Conservation (phyloP, 2,888 invertebrate genomes). For the Agrotis clavis region DNA sequence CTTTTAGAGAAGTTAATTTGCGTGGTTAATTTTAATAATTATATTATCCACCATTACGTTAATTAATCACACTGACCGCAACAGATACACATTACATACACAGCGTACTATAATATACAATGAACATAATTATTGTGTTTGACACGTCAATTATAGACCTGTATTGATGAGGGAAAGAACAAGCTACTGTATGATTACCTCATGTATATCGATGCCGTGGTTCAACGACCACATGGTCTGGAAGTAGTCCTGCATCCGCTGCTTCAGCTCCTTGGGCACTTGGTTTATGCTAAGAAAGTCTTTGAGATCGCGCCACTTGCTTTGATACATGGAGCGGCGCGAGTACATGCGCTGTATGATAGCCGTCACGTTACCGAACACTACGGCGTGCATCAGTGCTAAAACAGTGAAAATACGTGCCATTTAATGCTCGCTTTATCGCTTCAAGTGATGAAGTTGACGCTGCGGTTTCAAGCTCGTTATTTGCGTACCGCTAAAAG, state of each 20-base stretch:
- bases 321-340: slow-evolving; percentile 97
- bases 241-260: slow-evolving; percentile 99
- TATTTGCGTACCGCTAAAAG: slow-evolving; percentile 35
- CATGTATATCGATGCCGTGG: slow-evolving; percentile 98
- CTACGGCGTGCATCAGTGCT: slow-evolving; percentile 99
- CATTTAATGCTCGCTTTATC: slow-evolving; percentile 19
- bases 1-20: slow-evolving; percentile 1
- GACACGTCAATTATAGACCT: neutral
- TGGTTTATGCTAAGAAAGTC: slow-evolving; percentile 98
- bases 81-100: neutral
- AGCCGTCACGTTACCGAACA: slow-evolving; percentile 99
- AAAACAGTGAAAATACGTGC: slow-evolving; percentile 64
- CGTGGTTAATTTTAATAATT: neutral
- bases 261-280: slow-evolving; percentile 98
- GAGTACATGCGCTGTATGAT: slow-evolving; percentile 99
- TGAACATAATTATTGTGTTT: neutral
- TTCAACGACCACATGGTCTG: slow-evolving; percentile 99
- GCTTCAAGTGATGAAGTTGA: slow-evolving; percentile 24
- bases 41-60: neutral
- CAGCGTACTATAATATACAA: neutral
- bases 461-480: slow-evolving; percentile 46
- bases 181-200: slow-evolving; percentile 91
- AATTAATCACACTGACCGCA: neutral
- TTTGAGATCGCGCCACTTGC: slow-evolving; percentile 98
- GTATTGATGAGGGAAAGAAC: neutral